Base-by-base conservation (phyloP, 2,113 vertebrate species). In the Ia io region DNA sequence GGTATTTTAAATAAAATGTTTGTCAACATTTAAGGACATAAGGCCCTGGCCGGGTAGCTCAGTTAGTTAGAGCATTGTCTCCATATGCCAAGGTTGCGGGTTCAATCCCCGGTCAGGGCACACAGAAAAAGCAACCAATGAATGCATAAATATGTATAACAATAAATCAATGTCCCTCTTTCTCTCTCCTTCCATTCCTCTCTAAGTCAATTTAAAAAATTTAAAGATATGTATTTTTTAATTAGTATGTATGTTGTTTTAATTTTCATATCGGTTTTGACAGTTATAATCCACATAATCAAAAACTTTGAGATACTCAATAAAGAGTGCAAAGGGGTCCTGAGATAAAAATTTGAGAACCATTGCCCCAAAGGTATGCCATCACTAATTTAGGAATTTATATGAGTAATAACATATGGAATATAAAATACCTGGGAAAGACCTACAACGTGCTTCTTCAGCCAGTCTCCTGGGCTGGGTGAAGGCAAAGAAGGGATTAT, bases 311-410 rank as follows among this genome's bases (percentile, higher is more conserved):
- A 17, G 42, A 74, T 76, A 37, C 76, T 77, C 25, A 70, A 47
- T 74, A 67, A 77, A 59, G 18, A 83, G 59, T 70, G 14, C n/a
- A 91, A 90, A 93, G 59, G 13, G n/a, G 70, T 37, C 56, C 23
- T 40, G 42, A 71, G 30, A 76, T 22, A 42, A 78, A n/a, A 49
- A 69, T 76, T 85, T 95, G 70, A 88, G 83, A 67, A 78, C n/a
- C 25, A 88, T 22, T 63, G 18, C 61, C 17, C 44, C 61, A 65
- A 83, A 93, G 32, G 12, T 63, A 59, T 71, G 47, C 3, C 63
- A 80, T 88, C 7, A 20, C 28, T 88, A 76, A 76, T 71, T 93
- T 74, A 65, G 88, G 91, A 96, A 80, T 11, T 25, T 78, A 22
- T 18, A 63, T 65, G 28, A 89, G 73, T 73, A 86, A 67, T 69